Evolutionary conservation across 2,113 vertebrate genomes (phyloP).

Genomic region (Enhydra lutris): DNA sequence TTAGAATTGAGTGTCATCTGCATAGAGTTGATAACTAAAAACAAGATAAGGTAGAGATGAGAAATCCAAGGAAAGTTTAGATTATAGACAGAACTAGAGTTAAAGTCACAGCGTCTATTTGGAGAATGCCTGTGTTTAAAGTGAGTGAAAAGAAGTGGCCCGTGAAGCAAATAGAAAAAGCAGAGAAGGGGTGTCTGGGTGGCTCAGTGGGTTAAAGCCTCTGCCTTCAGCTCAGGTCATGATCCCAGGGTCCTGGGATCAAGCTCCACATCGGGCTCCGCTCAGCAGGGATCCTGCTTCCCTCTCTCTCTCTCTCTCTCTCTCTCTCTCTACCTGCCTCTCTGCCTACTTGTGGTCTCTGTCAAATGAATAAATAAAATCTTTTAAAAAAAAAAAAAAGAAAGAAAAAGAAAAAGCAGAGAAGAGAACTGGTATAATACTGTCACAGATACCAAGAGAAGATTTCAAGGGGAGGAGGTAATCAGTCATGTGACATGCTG

Average conservation of each 20-base stretch:
- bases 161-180: neutral
- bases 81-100: neutral
- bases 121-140: constrained; percentile 1
- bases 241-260: too few relatives aligned
- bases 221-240: too few relatives aligned
- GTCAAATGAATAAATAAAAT: too few relatives aligned
- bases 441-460: neutral
- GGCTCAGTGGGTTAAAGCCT: too few relatives aligned
- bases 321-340: too few relatives aligned
- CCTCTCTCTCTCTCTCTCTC: too few relatives aligned
- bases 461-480: neutral
- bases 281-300: too few relatives aligned
- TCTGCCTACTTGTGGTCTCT: too few relatives aligned
- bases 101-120: neutral
- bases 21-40: neutral
- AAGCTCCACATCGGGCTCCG: too few relatives aligned
- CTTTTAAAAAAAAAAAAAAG: neutral
- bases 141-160: neutral
- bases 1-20: constrained; percentile 3
- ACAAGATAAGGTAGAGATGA: neutral
- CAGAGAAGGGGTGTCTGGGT: neutral
- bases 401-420: neutral
- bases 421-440: neutral
- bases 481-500: neutral
- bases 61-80: neutral